A percentile compares a stretch with the other conserved stretches of the same genome.
phyloP scores from a whole-genome alignment of 1,140 invertebrate species.

The Pentalonia nigronervosa region DNA sequence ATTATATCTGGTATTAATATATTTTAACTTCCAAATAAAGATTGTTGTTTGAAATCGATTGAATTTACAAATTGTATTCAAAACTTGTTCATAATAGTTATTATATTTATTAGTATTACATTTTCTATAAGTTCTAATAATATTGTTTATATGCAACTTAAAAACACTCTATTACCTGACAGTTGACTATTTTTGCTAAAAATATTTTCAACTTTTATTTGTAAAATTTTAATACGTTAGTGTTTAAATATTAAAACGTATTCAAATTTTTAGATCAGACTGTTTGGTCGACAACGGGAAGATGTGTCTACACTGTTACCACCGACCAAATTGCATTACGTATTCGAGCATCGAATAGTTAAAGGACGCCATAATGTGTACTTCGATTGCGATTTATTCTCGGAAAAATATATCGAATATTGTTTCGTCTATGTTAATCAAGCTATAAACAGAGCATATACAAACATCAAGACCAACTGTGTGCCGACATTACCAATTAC shows the following conservation, averaged over 20 bases:
- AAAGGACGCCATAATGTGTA: conserved; percentile 76
- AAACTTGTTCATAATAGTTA: neutral
- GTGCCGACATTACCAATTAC: conserved; percentile 79
- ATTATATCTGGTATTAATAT: neutral
- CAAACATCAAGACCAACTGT: conserved; percentile 81
- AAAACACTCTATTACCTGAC: neutral
- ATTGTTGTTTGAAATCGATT: neutral
- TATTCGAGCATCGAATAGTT: conserved; percentile 71
- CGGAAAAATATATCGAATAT: conserved; percentile 81
- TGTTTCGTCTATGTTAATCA: conserved; percentile 87
- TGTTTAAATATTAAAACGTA: neutral
- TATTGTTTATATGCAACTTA: neutral
- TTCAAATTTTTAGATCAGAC: conserved; percentile 62
- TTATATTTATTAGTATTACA: neutral
- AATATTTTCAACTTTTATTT: neutral
- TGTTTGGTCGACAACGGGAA: conserved; percentile 74
- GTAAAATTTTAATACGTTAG: neutral
- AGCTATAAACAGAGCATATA: conserved; percentile 79
- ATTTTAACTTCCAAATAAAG: neutral
- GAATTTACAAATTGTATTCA: neutral
- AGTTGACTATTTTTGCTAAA: neutral
- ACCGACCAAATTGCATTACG: conserved; percentile 70
- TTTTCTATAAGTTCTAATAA: neutral
- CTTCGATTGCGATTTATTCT: conserved; percentile 83
- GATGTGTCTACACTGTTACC: conserved; percentile 73